A percentile compares a stretch with the other conserved stretches of the same genome.
Evolutionary conservation across 2,113 vertebrate genomes (phyloP).

Genomic region (Silurus glanis): DNA sequence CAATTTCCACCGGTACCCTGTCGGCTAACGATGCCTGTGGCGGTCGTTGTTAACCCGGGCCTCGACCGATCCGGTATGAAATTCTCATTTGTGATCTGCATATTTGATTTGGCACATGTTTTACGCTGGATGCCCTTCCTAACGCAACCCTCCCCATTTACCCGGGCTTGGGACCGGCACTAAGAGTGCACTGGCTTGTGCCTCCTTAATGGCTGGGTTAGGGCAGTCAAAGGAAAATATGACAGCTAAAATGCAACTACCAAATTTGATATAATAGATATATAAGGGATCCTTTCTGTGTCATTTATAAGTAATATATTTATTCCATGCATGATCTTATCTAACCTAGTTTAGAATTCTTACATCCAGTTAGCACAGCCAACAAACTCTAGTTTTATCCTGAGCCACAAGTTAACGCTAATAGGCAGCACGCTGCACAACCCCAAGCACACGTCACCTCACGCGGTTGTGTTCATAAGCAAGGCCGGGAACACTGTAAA

Average conservation of each 20-base stretch:
- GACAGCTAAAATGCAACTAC: constrained; percentile 3
- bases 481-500: constrained; percentile 24
- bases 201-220: no score
- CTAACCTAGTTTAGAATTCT: constrained; percentile 17
- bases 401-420: constrained; percentile 53
- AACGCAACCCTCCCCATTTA: no score
- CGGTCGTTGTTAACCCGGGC: no score
- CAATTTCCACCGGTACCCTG: no score
- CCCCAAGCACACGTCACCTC: constrained; percentile 52
- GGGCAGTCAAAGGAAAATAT: background rate
- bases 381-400: constrained; percentile 34
- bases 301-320: constrained; percentile 1
- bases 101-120: no score
- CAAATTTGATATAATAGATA: background rate
- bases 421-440: constrained; percentile 60
- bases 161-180: no score
- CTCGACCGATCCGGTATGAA: no score
- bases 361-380: background rate
- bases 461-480: constrained; percentile 59
- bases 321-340: constrained; percentile 1
- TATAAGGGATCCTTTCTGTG: constrained; percentile 12
- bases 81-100: no score
- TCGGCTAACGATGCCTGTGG: no score
- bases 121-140: no score
- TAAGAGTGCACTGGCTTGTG: no score